These are phyloP conservation scores for Drosophila micromelanica DNA, from an alignment of 1,140 invertebrate genomes.

Conservation along the genomic window DNA sequence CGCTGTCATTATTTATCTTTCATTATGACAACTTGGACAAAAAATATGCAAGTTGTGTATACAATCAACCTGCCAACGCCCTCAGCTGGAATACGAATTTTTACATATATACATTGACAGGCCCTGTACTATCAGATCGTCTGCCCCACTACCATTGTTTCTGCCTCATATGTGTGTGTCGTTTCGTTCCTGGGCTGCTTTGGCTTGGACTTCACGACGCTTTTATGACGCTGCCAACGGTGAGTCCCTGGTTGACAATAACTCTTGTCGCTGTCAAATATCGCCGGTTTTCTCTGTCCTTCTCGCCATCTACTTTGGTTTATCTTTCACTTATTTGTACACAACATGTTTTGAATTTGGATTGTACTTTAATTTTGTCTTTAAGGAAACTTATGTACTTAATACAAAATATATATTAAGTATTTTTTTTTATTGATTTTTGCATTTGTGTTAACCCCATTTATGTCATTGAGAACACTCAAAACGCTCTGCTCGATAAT, in stretches of 20 bases:
- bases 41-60: constrained; percentile 76
- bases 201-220: constrained; percentile 3
- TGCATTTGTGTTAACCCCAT: constrained; percentile 29
- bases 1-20: constrained; percentile 73
- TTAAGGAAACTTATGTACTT: too few relatives aligned
- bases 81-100: constrained; percentile 36
- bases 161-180: constrained; percentile 41
- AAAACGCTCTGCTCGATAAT: constrained; percentile 29
- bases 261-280: constrained; percentile 53
- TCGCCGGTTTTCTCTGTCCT: constrained; percentile 20
- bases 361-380: not conserved
- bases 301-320: not conserved
- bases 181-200: too few relatives aligned
- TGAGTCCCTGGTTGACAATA: constrained; percentile 40
- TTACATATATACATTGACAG: constrained; percentile 38
- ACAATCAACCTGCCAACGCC: constrained; percentile 78
- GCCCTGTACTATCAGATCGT: constrained; percentile 9
- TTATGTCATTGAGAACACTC: constrained; percentile 40
- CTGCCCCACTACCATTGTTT: constrained; percentile 2
- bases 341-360: constrained; percentile 55
- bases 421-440: constrained; percentile 8
- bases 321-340: constrained; percentile 46
- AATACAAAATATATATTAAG: too few relatives aligned
- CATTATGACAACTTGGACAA: constrained; percentile 69
- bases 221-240: constrained; percentile 42